Evolutionary conservation across 2,797 vertebrate genomes (phyloP).

Genomic region (Phrynocephalus vlangalii): DNA sequence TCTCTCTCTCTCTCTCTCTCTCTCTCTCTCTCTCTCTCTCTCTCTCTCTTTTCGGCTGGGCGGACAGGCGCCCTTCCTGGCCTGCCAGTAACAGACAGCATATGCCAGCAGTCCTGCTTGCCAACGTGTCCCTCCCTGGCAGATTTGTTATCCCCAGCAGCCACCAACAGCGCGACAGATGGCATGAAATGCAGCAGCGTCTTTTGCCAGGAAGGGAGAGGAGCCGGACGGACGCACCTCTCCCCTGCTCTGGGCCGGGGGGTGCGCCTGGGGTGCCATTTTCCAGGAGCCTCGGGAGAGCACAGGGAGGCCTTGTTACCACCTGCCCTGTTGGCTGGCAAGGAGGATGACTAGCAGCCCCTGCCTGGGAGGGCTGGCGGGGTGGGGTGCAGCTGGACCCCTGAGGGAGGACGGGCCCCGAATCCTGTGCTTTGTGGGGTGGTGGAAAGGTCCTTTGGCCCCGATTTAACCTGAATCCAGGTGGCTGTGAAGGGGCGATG

Average conservation of each 20-base stretch:
- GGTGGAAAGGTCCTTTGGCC: too few relatives aligned
- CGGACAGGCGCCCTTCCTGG: conserved; percentile 47
- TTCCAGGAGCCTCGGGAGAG: too few relatives aligned
- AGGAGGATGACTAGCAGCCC: too few relatives aligned
- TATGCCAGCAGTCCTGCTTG: conserved; percentile 55
- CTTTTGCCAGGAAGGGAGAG: conserved; percentile 5
- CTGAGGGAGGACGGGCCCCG: too few relatives aligned
- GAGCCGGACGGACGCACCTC: conserved; percentile 24
- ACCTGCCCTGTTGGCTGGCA: too few relatives aligned
- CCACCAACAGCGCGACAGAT: conserved; percentile 49
- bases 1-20: not conserved
- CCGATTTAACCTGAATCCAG: too few relatives aligned
- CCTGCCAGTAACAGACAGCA: conserved; percentile 62
- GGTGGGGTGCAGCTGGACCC: too few relatives aligned
- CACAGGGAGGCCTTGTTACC: too few relatives aligned
- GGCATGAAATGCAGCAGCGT: conserved; percentile 18
- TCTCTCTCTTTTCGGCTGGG: conserved; percentile 27
- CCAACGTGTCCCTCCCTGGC: conserved; percentile 60
- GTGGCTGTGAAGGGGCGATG: too few relatives aligned
- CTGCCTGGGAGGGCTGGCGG: too few relatives aligned
- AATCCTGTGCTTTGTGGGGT: too few relatives aligned
- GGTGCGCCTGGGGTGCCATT: not conserved
- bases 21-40: too few relatives aligned
- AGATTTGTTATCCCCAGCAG: conserved; percentile 60
- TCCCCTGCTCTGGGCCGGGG: conserved; percentile 16